Evolutionary conservation across 2,888 invertebrate genomes (phyloP), one percentile per base, ranked within the genome.

Genomic region (Ennomos quercinarius): DNA sequence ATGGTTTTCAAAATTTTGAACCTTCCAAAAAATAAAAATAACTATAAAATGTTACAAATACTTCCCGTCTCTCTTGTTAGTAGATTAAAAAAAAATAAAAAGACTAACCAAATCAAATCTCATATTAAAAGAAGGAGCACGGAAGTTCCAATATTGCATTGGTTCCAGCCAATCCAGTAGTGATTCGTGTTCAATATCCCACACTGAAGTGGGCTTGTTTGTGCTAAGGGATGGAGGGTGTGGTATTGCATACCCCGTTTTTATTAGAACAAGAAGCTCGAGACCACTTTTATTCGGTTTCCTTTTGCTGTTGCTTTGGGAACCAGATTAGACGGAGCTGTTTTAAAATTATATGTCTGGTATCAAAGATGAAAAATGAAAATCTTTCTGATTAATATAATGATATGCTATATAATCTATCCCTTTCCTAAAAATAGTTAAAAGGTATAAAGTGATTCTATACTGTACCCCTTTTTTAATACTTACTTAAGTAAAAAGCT

Each of bases 101-200:
- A 17, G 17, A 2, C 39, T n/a, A 11, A 39, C 11, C 1, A 39
- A 39, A 39, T 11, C 11, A 11, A 37, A 37, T n/a, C 9, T n/a
- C 35, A 2, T 49, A 49, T 49, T 39, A 49, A 42, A 49, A 43
- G 17, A 9, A 6, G 12, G 13, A 27, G 8, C 27, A 12, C 42
- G 42, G 3, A 44, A 48, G 45, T 39, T 41, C 47, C 48, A 48
- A 58, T 58, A 58, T 53, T 53, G 43, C 55, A 56, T 50, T 47
- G 47, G 56, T 52, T 47, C 43, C 47, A 66, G 57, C 66, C 68
- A 68, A 68, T 68, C 61, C 64, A 51, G 46, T 37, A 44, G 38
- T 56, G 60, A 64, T 63, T 61, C 55, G 59, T 64, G 66, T 59
- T 63, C 64, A 59, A 59, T 66, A 62, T 47, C 62, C 56, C 63